Base-by-base conservation (phyloP, 2,113 vertebrate genomes). In the Gallinago media region DNA sequence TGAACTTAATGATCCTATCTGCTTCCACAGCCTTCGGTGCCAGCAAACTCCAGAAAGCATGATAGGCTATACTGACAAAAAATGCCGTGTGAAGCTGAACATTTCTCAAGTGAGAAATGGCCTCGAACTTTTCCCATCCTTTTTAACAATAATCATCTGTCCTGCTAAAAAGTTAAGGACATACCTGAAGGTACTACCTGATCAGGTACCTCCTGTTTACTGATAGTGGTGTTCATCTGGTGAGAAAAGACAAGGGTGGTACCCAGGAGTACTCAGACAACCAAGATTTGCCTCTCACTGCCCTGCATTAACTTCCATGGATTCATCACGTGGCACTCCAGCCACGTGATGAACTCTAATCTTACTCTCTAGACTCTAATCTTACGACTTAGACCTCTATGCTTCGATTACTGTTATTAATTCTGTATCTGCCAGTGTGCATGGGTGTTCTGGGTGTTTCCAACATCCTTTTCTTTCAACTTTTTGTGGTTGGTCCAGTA, bases 121-220 rank as follows among this genome's bases (percentile, higher is more conserved):
- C 2, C 15, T 23, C 42, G 32, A 62, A 15, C 1, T 74, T 87
- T 59, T 6, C 2, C 4, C 2, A 4, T 47, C 3, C 13, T 38
- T 74, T 86, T 86, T 56, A 86, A 34, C 12, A 74, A 9, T 36
- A 73, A 44, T 55, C 4, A 8, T 44, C 15, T 67, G 8, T 49
- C 9, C 34, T n/a, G 17, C 47, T 55, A 72, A 38, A 75, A 95
- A 56, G 27, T 32, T 20, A 66, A 85, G 32, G 44, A 49, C 4
- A 1, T 77, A 14, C 29, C 55, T 71, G 44, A 74, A 94, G 18
- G 11, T 72, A 12, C 12, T 36, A 55, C 21, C 12, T 63, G 6
- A 5, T 44, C 50, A 77, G 16, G 18, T 68, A 25, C n/a, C 47
- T 86, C 17, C 55, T 59, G 8, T 61, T 91, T 29, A 23, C 29